Evolutionary conservation across 2,113 vertebrate genomes (phyloP).

Genomic region (Asarcornis scutulata): DNA sequence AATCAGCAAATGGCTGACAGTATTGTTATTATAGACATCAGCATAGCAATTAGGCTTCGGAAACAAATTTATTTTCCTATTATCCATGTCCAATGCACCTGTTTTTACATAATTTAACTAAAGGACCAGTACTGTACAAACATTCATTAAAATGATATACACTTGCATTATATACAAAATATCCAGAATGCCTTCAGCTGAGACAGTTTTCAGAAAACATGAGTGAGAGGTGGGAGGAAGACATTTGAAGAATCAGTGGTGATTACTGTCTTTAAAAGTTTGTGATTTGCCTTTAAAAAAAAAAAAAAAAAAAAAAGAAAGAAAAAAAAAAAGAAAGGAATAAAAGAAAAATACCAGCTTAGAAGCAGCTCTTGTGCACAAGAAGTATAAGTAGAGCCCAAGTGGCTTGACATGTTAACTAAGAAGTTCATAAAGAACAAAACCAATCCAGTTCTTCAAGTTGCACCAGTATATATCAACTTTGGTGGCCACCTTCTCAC

Average conservation of each 20-base stretch:
- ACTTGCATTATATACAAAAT: background rate
- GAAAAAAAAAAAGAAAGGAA: background rate
- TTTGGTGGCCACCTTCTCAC: background rate
- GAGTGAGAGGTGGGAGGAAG: background rate
- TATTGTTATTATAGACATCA: background rate
- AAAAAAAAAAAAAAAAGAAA: background rate
- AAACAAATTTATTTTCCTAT: constrained; percentile 39
- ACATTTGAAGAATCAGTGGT: background rate
- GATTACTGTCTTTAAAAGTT: background rate
- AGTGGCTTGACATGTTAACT: background rate
- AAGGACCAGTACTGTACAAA: background rate
- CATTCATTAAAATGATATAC: constrained; percentile 4
- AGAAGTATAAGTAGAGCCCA: background rate
- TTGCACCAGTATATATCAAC: background rate
- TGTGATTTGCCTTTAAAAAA: background rate
- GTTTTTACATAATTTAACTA: constrained; percentile 8
- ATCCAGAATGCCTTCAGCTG: background rate
- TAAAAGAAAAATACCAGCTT: background rate
- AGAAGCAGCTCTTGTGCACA: background rate
- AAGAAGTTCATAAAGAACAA: background rate
- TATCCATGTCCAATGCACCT: constrained; percentile 4
- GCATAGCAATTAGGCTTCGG: background rate
- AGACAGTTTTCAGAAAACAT: background rate
- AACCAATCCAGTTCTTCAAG: background rate
- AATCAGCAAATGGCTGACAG: background rate